These are phyloP conservation scores for Aproaerema taeniolella DNA, from an alignment of 2,888 invertebrate species.

Conservation along the genomic window DNA sequence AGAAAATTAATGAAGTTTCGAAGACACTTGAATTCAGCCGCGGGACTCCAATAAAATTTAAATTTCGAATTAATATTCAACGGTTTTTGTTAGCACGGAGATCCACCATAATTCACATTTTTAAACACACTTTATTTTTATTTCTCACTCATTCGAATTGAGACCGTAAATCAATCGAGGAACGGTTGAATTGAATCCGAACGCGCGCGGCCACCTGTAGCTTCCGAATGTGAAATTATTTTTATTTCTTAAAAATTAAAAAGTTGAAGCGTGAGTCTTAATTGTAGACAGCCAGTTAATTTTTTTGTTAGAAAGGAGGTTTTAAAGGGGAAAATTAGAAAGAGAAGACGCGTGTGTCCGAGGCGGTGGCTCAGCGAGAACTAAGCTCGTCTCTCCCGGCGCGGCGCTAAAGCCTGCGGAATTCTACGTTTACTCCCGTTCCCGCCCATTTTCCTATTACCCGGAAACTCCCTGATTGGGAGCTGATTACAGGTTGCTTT, in stretches of 20 bases:
- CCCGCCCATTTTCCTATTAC: background rate
- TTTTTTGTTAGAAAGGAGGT: conserved; percentile 1
- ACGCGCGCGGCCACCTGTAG: conserved; percentile 33
- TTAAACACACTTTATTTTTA: background rate
- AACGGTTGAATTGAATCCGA: conserved; percentile 8
- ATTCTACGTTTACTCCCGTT: background rate
- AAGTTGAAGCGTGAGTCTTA: conserved; percentile 19
- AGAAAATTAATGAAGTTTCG: no score
- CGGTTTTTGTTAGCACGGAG: no score
- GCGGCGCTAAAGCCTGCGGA: background rate
- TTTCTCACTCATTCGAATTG: background rate
- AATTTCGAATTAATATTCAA: no score
- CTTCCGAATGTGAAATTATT: conserved; percentile 21
- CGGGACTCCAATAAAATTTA: no score
- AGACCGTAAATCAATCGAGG: conserved; percentile 2
- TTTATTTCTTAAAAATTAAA: conserved; percentile 14
- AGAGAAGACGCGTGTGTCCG: conserved; percentile 27
- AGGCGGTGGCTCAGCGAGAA: conserved; percentile 26
- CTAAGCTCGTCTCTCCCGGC: conserved; percentile 22
- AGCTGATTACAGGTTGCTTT: no score
- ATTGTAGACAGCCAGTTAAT: background rate
- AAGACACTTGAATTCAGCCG: no score
- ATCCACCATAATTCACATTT: no score
- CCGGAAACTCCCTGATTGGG: background rate
- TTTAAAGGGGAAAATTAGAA: conserved; percentile 13